These are phyloP conservation scores for Aselliscus stoliczkanus DNA, from an alignment of 2,797 vertebrate species.

Conservation along the genomic window DNA sequence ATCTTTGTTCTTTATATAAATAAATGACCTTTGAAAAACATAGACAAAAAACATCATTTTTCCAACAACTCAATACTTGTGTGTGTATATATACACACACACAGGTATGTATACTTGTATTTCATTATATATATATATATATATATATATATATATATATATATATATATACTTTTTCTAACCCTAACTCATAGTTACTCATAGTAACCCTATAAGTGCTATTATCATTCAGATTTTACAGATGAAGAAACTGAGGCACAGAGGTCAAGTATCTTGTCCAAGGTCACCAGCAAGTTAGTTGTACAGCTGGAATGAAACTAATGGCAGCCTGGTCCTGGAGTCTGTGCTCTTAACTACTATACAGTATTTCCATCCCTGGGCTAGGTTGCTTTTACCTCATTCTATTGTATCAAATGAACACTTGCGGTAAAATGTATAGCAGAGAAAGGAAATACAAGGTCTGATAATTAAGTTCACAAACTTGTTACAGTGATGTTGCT, in stretches of 20 bases:
- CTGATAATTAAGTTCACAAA: no score
- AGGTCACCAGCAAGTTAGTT: not conserved
- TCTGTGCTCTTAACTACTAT: not conserved
- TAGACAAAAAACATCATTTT: no score
- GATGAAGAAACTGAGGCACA: not conserved
- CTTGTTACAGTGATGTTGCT: no score
- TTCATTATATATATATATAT: no score
- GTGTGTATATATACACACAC: no score
- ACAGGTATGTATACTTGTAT: no score
- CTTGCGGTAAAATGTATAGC: not conserved
- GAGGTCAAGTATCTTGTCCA: not conserved
- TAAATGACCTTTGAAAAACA: no score
- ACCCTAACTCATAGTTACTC: no score
- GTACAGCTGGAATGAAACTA: not conserved
- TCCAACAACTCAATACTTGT: no score
- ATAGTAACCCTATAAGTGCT: not conserved
- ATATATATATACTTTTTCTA: not conserved
- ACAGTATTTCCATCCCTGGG: not conserved
- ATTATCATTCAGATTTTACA: not conserved
- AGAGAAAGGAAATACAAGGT: not conserved
- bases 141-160: no score
- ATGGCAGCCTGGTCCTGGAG: not conserved
- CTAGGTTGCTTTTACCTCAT: not conserved
- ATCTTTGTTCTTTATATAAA: no score
- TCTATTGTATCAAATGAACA: not conserved